A percentile compares a stretch with the other conserved stretches of the same genome.
Evolutionary conservation across 2,797 vertebrate genomes (phyloP).

Genomic region (Eospalax fontanierii): DNA sequence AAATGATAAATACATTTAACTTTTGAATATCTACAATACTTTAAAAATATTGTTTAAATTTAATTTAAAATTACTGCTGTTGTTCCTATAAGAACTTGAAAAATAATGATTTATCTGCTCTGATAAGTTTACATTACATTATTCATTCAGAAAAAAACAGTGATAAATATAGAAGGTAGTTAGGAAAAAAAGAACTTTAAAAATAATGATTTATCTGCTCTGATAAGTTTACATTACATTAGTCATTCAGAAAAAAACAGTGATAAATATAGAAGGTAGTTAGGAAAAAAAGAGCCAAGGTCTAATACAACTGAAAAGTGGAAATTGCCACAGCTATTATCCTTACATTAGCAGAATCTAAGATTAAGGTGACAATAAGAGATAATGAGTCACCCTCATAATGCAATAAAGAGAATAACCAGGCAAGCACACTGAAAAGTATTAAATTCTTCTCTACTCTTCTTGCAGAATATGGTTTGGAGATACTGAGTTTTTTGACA

Average conservation of each 20-base stretch:
- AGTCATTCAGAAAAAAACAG: constrained; percentile 76
- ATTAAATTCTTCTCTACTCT: constrained; percentile 36
- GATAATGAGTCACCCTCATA: constrained; percentile 64
- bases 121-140: constrained; percentile 69
- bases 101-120: constrained; percentile 69
- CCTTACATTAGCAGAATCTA: constrained; percentile 67
- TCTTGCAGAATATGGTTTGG: background rate
- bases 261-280: constrained; percentile 64
- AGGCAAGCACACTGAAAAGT: background rate
- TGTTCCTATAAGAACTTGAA: constrained; percentile 52
- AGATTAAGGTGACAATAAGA: constrained; percentile 72
- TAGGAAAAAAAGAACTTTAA: constrained; percentile 65
- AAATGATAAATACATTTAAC: constrained; percentile 58
- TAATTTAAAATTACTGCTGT: constrained; percentile 11
- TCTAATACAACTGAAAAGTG: constrained; percentile 73
- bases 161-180: constrained; percentile 64
- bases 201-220: constrained; percentile 69
- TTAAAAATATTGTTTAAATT: constrained; percentile 24
- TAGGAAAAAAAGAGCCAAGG: constrained; percentile 66
- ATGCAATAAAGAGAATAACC: constrained; percentile 47
- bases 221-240: constrained; percentile 69
- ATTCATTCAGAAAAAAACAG: constrained; percentile 76
- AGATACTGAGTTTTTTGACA: constrained; percentile 52
- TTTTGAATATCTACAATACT: constrained; percentile 54
- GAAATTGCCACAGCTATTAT: constrained; percentile 71